Percentiles rank a stretch among this genome's conserved stretches.
phyloP scores from a whole-genome alignment of 2,888 invertebrate species.

The Drosophila mimetica region DNA sequence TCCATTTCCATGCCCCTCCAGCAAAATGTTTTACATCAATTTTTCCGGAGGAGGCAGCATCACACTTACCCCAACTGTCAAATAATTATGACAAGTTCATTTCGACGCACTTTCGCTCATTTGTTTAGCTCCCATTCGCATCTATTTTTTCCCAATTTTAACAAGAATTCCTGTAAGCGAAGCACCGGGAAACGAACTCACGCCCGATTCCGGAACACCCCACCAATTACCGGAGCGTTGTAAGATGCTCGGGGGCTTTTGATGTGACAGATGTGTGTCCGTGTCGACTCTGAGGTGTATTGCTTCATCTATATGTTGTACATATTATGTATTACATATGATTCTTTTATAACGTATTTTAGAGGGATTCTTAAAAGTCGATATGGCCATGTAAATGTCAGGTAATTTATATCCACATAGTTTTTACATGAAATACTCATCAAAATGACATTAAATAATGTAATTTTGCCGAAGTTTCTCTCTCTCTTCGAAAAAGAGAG shows the following conservation, averaged over 20 bases:
- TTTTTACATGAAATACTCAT: too few species aligned
- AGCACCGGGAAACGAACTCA: slow-evolving; percentile 13
- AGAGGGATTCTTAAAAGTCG: too few species aligned
- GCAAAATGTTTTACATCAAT: slow-evolving; percentile 77
- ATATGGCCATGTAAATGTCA: too few species aligned
- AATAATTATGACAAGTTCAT: slow-evolving; percentile 83
- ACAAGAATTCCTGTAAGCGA: slow-evolving; percentile 66
- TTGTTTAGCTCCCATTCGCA: slow-evolving; percentile 59
- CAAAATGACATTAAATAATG: too few species aligned
- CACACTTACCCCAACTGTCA: slow-evolving; percentile 73
- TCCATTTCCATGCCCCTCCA: neutral
- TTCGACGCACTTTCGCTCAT: slow-evolving; percentile 77
- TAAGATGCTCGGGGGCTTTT: slow-evolving; percentile 70
- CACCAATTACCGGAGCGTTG: slow-evolving; percentile 80
- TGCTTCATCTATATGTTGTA: slow-evolving; percentile 19
- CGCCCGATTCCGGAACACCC: neutral
- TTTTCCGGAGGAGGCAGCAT: slow-evolving; percentile 26
- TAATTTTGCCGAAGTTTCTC: too few species aligned
- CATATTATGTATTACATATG: neutral
- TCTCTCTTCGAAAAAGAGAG: too few species aligned
- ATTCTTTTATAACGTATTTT: neutral
- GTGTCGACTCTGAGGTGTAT: slow-evolving; percentile 33
- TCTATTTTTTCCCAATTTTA: slow-evolving; percentile 55
- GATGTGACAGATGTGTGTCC: slow-evolving; percentile 73
- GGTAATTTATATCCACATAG: too few species aligned